Conservation (phyloP, 2,888 invertebrate genomes). For the Brenthis hecate region DNA sequence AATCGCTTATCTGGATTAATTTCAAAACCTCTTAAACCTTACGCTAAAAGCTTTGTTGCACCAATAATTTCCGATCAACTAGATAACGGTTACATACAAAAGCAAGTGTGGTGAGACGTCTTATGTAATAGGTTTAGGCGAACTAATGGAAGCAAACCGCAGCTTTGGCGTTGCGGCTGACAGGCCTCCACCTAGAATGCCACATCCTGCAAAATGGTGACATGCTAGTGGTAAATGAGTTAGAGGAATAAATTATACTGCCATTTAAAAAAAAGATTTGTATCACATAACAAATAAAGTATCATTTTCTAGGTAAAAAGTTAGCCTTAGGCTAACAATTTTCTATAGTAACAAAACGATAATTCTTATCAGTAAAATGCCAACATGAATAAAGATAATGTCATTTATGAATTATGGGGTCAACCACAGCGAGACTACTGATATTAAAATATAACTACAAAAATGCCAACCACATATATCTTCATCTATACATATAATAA, state of each 20-base stretch:
- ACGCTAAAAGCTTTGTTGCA: slow-evolving; percentile 29
- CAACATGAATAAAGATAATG: too few species aligned
- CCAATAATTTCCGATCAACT: slow-evolving; percentile 32
- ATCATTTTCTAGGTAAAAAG: not conserved
- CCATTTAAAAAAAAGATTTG: not conserved
- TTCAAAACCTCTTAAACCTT: slow-evolving; percentile 18
- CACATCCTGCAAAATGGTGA: slow-evolving; percentile 51
- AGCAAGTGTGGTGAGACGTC: slow-evolving; percentile 48
- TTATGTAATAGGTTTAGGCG: slow-evolving; percentile 66
- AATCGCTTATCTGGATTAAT: slow-evolving; percentile 19
- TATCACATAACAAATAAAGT: not conserved
- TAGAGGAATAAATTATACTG: slow-evolving; percentile 21
- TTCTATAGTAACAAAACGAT: too few species aligned
- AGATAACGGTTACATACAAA: slow-evolving; percentile 30
- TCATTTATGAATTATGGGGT: too few species aligned
- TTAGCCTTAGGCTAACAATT: slow-evolving; percentile 1
- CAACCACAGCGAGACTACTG: too few species aligned
- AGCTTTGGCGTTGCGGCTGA: slow-evolving; percentile 65
- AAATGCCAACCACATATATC: too few species aligned
- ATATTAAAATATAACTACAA: too few species aligned
- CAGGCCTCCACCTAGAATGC: slow-evolving; percentile 48
- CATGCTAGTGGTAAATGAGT: slow-evolving; percentile 34
- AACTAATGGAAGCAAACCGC: slow-evolving; percentile 74
- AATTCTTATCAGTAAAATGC: too few species aligned
- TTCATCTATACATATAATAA: too few species aligned